Evolutionary conservation across 2,888 invertebrate genomes (phyloP).

Genomic region (Endomychus coccineus): DNA sequence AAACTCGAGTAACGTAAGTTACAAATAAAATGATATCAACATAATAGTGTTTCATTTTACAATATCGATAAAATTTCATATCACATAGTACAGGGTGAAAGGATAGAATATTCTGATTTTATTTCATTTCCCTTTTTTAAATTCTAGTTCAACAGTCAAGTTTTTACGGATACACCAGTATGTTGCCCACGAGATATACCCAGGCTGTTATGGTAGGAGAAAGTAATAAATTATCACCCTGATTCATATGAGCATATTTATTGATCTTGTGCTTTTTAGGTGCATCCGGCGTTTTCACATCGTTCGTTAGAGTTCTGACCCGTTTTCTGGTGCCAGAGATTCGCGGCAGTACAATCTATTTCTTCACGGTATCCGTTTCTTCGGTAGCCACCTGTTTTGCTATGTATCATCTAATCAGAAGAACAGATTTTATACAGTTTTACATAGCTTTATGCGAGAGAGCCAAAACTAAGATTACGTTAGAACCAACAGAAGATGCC

Average conservation of each 20-base stretch:
- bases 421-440: conserved; percentile 75
- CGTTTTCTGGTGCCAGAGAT: conserved; percentile 72
- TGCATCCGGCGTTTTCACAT: conserved; percentile 81
- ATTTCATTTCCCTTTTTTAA: no score
- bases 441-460: conserved; percentile 70
- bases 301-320: conserved; percentile 75
- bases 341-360: conserved; percentile 75
- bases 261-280: conserved; percentile 48
- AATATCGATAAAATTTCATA: no score
- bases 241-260: conserved; percentile 8
- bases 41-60: no score
- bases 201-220: conserved; percentile 95
- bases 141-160: conserved; percentile 79
- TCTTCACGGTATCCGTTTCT: conserved; percentile 73
- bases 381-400: conserved; percentile 71
- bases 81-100: no score
- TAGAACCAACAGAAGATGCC: conserved; percentile 80
- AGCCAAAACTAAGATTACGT: conserved; percentile 67
- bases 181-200: conserved; percentile 82
- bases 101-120: no score
- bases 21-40: no score
- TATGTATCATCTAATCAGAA: conserved; percentile 68
- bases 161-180: conserved; percentile 89
- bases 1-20: no score
- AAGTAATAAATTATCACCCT: no score